phyloP scores from a whole-genome alignment of 2,888 invertebrate species.

The Chorisops tibialis region DNA sequence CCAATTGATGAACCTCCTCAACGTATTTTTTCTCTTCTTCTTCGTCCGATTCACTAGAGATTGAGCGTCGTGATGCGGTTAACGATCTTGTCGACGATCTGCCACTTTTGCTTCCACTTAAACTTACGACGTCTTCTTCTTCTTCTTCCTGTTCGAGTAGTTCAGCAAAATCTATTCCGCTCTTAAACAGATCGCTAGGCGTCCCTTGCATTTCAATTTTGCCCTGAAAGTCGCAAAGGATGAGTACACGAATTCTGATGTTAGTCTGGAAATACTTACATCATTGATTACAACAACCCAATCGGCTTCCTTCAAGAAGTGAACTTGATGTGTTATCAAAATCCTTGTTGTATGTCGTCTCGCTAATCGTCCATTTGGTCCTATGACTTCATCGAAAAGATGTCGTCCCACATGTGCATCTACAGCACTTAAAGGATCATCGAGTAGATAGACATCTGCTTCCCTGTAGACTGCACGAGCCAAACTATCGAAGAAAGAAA shows the following conservation, averaged over 20 bases:
- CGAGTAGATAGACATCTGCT: slow-evolving; percentile 68
- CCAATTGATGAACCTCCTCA: slow-evolving; percentile 37
- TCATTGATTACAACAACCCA: slow-evolving; percentile 59
- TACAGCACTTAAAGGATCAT: slow-evolving; percentile 73
- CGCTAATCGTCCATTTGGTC: slow-evolving; percentile 53
- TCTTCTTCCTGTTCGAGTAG: slow-evolving; percentile 50
- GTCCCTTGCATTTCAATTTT: slow-evolving; percentile 53
- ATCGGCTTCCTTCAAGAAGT: slow-evolving; percentile 61
- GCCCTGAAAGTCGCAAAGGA: slow-evolving; percentile 46
- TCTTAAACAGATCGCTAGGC: slow-evolving; percentile 50
- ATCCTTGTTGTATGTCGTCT: slow-evolving; percentile 58
- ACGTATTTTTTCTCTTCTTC: slow-evolving; percentile 38
- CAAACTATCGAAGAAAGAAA: slow-evolving; percentile 29
- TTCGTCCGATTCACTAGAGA: slow-evolving; percentile 40
- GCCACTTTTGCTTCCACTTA: slow-evolving; percentile 24
- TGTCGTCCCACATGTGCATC: slow-evolving; percentile 69
- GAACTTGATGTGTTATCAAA: slow-evolving; percentile 75
- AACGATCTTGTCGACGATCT: slow-evolving; percentile 29
- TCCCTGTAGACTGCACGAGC: slow-evolving; percentile 49
- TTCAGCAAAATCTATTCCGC: slow-evolving; percentile 55
- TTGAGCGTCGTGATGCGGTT: slow-evolving; percentile 25
- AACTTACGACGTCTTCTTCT: slow-evolving; percentile 30
- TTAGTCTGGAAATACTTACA: slow-evolving; percentile 55
- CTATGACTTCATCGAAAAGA: slow-evolving; percentile 66
- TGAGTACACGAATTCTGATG: neutral